A percentile compares a stretch with the other conserved stretches of the same genome.
Evolutionary conservation across 2,113 vertebrate species (phyloP).

Genomic region (Halichoerus grypus): DNA sequence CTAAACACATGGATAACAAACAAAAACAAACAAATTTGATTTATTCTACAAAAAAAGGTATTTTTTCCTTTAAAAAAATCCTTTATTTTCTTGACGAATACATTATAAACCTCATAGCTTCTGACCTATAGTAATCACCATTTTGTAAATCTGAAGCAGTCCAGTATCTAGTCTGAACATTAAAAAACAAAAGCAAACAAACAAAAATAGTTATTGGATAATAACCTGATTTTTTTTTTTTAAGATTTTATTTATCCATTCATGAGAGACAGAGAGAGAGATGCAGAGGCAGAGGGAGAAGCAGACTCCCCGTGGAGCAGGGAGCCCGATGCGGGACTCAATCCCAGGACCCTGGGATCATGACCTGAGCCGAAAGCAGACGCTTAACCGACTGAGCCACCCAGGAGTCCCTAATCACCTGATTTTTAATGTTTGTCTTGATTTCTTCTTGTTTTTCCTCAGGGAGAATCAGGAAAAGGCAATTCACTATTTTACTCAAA

Average conservation of each 20-base stretch:
- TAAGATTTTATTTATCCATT: too few relatives aligned
- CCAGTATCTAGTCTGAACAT: not conserved
- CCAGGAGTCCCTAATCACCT: too few relatives aligned
- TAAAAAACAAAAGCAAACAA: not conserved
- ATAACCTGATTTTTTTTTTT: not conserved
- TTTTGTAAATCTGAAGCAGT: not conserved
- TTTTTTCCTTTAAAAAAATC: not conserved
- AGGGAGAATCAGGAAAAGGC: slow-evolving; percentile 39
- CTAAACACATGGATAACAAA: not conserved
- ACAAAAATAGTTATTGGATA: not conserved
- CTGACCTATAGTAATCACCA: not conserved
- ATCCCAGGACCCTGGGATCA: too few relatives aligned
- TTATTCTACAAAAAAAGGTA: not conserved
- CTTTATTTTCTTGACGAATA: not conserved
- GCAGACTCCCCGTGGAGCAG: too few relatives aligned
- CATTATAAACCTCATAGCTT: not conserved
- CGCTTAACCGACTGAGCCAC: too few relatives aligned
- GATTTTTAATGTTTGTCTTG: not conserved
- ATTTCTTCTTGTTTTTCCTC: not conserved
- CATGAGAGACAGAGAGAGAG: too few relatives aligned
- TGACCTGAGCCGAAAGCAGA: too few relatives aligned
- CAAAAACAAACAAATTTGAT: not conserved
- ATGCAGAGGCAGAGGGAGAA: too few relatives aligned
- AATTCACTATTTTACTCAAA: slow-evolving; percentile 4
- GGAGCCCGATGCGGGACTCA: too few relatives aligned